These are phyloP conservation scores for Drosophila hamatofila DNA, from an alignment of 2,888 invertebrate species.

Conservation along the genomic window DNA sequence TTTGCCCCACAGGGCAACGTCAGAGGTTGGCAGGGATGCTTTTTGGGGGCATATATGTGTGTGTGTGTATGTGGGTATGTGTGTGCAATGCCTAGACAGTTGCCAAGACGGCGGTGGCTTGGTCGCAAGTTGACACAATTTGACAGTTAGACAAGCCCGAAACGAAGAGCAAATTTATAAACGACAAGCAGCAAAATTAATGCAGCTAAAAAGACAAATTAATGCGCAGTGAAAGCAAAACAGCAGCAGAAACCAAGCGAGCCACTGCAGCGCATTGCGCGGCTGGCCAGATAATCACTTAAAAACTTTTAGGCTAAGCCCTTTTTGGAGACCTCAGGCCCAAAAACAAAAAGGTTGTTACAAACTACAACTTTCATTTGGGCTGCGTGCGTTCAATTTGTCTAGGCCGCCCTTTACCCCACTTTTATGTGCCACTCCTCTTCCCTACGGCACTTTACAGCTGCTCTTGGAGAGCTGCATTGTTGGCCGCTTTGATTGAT, in stretches of 20 bases:
- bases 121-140: slow-evolving; percentile 71
- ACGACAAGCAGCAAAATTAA: slow-evolving; percentile 72
- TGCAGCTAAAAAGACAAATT: slow-evolving; percentile 77
- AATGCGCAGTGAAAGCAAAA: slow-evolving; percentile 76
- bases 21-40: slow-evolving; percentile 12
- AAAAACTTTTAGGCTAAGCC: slow-evolving; percentile 67
- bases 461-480: slow-evolving; percentile 41
- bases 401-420: slow-evolving; percentile 39
- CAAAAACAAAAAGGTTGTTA: slow-evolving; percentile 13
- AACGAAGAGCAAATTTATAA: slow-evolving; percentile 77
- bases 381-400: slow-evolving; percentile 68
- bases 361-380: slow-evolving; percentile 66
- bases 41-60: slow-evolving; percentile 10
- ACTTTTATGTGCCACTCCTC: background rate
- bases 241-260: slow-evolving; percentile 27
- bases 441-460: no score
- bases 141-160: slow-evolving; percentile 77
- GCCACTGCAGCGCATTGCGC: slow-evolving; percentile 45
- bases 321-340: slow-evolving; percentile 59
- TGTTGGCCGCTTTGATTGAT: slow-evolving; percentile 79
- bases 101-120: slow-evolving; percentile 45
- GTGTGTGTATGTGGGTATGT: background rate
- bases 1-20: slow-evolving; percentile 25
- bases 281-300: slow-evolving; percentile 75
- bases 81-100: slow-evolving; percentile 61